Evolutionary conservation across 2,888 invertebrate genomes (phyloP).

Genomic region (Mythimna ferrago): DNA sequence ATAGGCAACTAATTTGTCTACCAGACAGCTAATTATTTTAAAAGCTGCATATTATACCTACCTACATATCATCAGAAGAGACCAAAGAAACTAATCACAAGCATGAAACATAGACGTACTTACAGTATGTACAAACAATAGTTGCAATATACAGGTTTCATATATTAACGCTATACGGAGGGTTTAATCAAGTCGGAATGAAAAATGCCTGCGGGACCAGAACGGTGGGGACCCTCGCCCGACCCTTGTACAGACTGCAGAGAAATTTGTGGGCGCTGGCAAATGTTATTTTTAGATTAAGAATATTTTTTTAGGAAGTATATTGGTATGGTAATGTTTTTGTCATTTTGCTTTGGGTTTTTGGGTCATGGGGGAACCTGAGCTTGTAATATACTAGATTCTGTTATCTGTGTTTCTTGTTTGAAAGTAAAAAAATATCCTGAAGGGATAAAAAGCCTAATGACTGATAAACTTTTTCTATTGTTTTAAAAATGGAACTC

Average conservation of each 20-base stretch:
- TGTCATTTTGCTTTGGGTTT: too few species aligned
- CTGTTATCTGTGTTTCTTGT: too few species aligned
- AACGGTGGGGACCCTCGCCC: constrained; percentile 57
- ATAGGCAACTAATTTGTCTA: background rate
- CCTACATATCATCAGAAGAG: too few species aligned
- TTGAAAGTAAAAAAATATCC: too few species aligned
- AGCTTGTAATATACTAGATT: background rate
- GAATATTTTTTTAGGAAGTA: background rate
- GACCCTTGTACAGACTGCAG: constrained; percentile 51
- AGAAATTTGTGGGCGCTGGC: constrained; percentile 11
- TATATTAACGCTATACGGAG: constrained; percentile 80
- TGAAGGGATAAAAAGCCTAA: too few species aligned
- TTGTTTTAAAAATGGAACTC: too few species aligned
- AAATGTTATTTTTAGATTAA: constrained; percentile 14
- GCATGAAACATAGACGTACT: background rate
- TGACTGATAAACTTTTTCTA: too few species aligned
- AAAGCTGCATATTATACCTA: too few species aligned
- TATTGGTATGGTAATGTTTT: too few species aligned
- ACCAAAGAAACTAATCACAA: constrained; percentile 29
- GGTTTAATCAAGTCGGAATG: constrained; percentile 89
- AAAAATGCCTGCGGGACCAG: constrained; percentile 86
- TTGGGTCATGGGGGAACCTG: background rate
- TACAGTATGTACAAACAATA: constrained; percentile 57
- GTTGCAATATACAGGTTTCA: constrained; percentile 75
- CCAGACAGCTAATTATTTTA: too few species aligned